Evolutionary conservation across 2,113 vertebrate species (phyloP), one percentile per base, ranked within the genome.

Genomic region (Protobothrops flavoviridis): DNA sequence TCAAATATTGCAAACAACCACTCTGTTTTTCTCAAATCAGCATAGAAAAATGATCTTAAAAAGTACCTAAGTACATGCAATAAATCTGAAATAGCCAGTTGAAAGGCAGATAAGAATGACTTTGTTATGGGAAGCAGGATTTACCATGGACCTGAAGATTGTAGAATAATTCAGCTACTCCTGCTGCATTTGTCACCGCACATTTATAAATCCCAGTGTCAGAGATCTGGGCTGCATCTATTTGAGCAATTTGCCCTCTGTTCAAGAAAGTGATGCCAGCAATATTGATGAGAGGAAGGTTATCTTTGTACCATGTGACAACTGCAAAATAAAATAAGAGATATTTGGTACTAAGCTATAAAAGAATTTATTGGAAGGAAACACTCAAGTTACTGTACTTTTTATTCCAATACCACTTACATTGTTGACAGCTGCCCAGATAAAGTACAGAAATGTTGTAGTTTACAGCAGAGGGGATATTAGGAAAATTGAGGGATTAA

Each of bases 261-360:
- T 98, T 98, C 96, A 98, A 94, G 81, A 98, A 95, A 1, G 96
- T 95, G 90, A 98, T 95, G 0, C 98, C 97, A 0, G 97, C 96
- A 12, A 98, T 97, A 23, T 93, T 94, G 0, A 96, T 97, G 86
- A 99, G 96, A 0, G 97, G 98, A 1, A 89, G 98, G 74, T 97
- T 97, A 93, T 99, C 98, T 97, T 99, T 99, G 97, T 98, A 99
- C 99, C 99, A 99, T 0, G 98, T 98, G 81, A 99, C 96, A 29
- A 97, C 99, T 99, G 95, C 1, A 56, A n/a, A 90, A 55, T 0
- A 3, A 88, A 95, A 90, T 12, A 92, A 3, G 9, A 94, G 39
- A 85, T 26, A 33, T 4, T 61, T 43, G 59, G 21, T 6, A 61
- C 15, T 48, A 57, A 89, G n/a, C 24, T 85, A 13, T 29, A 20